Evolutionary conservation across 2,113 vertebrate species (phyloP).

Genomic region (Pardalotus punctatus): DNA sequence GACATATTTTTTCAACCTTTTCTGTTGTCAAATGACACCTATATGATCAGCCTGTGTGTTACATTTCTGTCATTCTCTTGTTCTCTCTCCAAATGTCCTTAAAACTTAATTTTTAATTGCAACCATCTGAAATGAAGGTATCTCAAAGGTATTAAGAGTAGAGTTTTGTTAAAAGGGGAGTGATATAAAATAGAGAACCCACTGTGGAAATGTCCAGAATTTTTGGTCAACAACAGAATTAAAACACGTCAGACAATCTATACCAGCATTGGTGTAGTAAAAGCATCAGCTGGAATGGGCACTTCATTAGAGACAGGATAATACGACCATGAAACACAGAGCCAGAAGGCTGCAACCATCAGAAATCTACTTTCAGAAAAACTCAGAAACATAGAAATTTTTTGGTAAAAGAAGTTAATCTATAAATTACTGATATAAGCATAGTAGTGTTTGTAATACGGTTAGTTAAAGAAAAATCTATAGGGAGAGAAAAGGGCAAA

Average conservation of each 20-base stretch:
- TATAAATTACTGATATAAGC: not conserved
- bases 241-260: not conserved
- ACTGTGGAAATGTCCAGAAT: not conserved
- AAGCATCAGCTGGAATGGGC: not conserved
- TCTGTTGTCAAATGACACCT: not conserved
- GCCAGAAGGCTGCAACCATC: not conserved
- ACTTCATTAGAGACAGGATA: not conserved
- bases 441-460: not conserved
- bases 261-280: not conserved
- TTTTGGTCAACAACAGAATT: not conserved
- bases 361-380: not conserved
- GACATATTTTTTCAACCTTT: not conserved
- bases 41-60: not conserved
- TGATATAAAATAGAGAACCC: not conserved
- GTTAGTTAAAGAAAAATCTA: not conserved
- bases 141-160: not conserved
- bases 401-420: not conserved
- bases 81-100: not conserved
- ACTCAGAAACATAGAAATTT: not conserved
- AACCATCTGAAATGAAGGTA: not conserved
- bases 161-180: not conserved
- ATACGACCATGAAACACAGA: not conserved
- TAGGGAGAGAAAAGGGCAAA: not conserved
- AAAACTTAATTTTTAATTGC: not conserved
- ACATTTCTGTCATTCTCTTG: not conserved